phyloP scores from a whole-genome alignment of 2,113 vertebrate genomes.

The Nematolebias whitei region DNA sequence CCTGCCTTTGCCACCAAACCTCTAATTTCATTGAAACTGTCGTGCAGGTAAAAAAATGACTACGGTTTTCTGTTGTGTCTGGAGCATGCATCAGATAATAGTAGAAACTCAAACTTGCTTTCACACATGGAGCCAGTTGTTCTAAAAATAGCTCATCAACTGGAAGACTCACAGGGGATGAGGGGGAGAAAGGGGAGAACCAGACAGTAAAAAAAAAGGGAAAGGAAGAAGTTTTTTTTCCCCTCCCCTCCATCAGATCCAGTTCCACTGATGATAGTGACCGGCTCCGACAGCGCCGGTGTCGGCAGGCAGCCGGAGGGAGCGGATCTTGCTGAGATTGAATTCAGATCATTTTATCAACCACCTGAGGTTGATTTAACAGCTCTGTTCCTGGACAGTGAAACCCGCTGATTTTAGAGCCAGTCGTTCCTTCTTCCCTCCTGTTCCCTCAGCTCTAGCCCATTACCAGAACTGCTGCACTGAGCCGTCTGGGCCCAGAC shows the following conservation, averaged over 20 bases:
- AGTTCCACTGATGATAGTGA: constrained; percentile 48
- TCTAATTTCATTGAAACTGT: constrained; percentile 33
- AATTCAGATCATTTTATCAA: constrained; percentile 74
- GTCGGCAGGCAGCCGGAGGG: constrained; percentile 42
- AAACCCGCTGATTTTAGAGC: constrained; percentile 67
- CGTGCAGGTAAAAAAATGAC: constrained; percentile 40
- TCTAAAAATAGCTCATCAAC: constrained; percentile 68
- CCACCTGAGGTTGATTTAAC: constrained; percentile 79
- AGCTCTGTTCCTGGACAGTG: constrained; percentile 56
- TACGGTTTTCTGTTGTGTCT: constrained; percentile 23
- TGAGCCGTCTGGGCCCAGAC: constrained; percentile 46
- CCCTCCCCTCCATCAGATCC: constrained; percentile 65
- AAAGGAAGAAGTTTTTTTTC: constrained; percentile 38
- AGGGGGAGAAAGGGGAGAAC: constrained; percentile 25
- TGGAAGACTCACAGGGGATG: constrained; percentile 45
- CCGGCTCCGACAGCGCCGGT: constrained; percentile 24
- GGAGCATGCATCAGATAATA: constrained; percentile 46
- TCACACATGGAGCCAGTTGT: constrained; percentile 49
- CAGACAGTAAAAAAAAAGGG: constrained; percentile 21
- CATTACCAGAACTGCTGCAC: constrained; percentile 60
- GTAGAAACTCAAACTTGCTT: constrained; percentile 52
- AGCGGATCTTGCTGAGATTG: constrained; percentile 56
- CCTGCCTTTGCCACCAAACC: constrained; percentile 24
- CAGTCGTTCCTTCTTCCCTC: constrained; percentile 44
- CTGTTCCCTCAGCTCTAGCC: constrained; percentile 47